phyloP scores from a whole-genome alignment of 2,113 vertebrate genomes.

The Eidolon helvum region DNA sequence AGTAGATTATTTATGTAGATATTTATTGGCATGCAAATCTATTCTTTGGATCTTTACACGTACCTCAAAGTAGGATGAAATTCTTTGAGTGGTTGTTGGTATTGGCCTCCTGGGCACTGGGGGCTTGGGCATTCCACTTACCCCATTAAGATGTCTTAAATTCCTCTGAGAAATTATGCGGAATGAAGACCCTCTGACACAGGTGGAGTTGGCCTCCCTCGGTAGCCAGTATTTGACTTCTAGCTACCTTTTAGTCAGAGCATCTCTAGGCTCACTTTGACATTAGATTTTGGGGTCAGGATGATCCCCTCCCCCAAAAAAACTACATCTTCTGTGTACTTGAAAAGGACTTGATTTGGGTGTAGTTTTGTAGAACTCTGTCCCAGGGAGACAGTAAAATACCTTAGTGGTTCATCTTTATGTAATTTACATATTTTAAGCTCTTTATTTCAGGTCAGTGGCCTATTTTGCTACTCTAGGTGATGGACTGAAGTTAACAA shows the following conservation, averaged over 20 bases:
- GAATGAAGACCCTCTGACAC: background rate
- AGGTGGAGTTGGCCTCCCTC: background rate
- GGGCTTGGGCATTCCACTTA: rapidly evolving
- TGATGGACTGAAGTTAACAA: conserved; percentile 21
- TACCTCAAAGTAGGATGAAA: background rate
- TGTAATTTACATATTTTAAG: conserved; percentile 69
- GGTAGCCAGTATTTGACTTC: background rate
- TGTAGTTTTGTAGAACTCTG: background rate
- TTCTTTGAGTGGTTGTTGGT: background rate
- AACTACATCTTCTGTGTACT: background rate
- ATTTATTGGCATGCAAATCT: background rate
- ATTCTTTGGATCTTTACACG: background rate
- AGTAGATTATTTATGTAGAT: background rate
- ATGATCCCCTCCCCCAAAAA: background rate
- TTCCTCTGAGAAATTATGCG: background rate
- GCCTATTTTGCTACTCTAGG: conserved; percentile 38
- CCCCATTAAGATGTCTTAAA: no score
- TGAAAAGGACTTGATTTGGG: conserved; percentile 9
- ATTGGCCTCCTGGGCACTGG: rapidly evolving
- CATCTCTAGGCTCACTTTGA: background rate
- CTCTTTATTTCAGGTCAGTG: conserved; percentile 59
- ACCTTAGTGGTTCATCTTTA: conserved; percentile 42
- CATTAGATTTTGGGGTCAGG: background rate
- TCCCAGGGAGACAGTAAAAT: background rate
- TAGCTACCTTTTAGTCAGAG: background rate